Percentiles rank a stretch among this genome's conserved stretches.
Evolutionary conservation across 2,888 invertebrate genomes (phyloP).

Genomic region (Chrysotoxum bicinctum): DNA sequence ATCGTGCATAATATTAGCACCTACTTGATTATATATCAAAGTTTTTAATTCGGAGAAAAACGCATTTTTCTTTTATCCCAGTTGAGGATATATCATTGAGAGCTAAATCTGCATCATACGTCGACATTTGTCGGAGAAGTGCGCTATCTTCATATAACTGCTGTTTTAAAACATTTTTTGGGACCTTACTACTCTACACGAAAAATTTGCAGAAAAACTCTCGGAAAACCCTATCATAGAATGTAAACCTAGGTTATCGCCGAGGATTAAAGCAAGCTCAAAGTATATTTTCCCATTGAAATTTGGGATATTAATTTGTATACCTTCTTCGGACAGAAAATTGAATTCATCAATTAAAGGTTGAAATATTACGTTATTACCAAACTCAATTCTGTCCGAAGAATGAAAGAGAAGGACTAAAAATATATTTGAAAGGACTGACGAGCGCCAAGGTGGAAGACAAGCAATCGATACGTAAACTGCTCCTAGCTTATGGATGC

Average conservation of each 20-base stretch:
- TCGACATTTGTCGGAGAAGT: not conserved
- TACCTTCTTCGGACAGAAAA: no score
- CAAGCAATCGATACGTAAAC: not conserved
- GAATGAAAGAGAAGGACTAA: not conserved
- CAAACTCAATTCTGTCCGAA: not conserved
- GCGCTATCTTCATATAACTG: not conserved
- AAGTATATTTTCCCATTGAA: no score
- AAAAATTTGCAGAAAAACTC: constrained; percentile 1
- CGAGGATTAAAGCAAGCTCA: no score
- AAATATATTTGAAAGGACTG: not conserved
- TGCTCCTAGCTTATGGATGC: constrained; percentile 7
- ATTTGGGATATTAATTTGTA: no score
- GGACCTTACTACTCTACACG: not conserved
- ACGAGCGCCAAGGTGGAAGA: constrained; percentile 3
- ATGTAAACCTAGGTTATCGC: no score
- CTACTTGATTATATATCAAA: no score
- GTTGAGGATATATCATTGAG: not conserved
- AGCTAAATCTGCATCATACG: not conserved
- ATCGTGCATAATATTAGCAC: constrained; percentile 10
- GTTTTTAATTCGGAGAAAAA: no score
- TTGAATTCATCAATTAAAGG: not conserved
- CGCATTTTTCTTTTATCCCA: not conserved
- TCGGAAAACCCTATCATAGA: no score
- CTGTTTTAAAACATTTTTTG: not conserved
- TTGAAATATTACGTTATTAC: not conserved